phyloP scores from a whole-genome alignment of 64 coral and sea anemone genomes.

The Hydrozoanthus tunicans region DNA sequence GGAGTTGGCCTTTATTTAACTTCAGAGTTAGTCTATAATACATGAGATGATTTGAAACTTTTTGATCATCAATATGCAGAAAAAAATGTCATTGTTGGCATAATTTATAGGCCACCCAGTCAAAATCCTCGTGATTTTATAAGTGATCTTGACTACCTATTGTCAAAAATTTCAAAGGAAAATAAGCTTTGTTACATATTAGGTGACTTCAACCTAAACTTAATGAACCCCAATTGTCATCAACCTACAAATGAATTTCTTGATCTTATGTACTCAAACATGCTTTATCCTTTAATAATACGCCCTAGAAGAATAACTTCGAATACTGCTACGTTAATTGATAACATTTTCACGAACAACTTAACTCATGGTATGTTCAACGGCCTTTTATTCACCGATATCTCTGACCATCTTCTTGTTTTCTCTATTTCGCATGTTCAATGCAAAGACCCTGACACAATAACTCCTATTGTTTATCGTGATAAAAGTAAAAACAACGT shows the following conservation, averaged over 20 bases:
- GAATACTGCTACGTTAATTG: background rate
- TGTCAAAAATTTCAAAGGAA: background rate
- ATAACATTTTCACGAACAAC: constrained; percentile 42
- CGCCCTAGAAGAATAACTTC: constrained; percentile 24
- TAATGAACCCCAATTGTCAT: background rate
- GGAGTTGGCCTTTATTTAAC: background rate
- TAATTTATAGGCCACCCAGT: constrained; percentile 13
- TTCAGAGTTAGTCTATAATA: background rate
- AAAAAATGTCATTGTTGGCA: constrained; percentile 18
- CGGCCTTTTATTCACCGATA: background rate
- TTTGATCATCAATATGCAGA: too few relatives aligned
- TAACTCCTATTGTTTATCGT: too few relatives aligned
- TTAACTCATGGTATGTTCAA: background rate
- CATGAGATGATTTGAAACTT: background rate
- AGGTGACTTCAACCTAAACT: constrained; percentile 5
- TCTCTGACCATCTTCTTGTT: too few relatives aligned
- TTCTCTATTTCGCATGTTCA: too few relatives aligned
- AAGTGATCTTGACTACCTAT: background rate
- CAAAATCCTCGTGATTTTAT: background rate
- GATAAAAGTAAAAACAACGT: too few relatives aligned
- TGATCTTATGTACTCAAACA: background rate
- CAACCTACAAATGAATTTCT: background rate
- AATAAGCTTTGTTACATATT: constrained; percentile 14
- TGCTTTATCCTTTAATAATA: background rate
- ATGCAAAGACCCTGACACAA: too few relatives aligned